These are phyloP conservation scores for Athene noctua DNA, from an alignment of 2,113 vertebrate species.

Conservation along the genomic window DNA sequence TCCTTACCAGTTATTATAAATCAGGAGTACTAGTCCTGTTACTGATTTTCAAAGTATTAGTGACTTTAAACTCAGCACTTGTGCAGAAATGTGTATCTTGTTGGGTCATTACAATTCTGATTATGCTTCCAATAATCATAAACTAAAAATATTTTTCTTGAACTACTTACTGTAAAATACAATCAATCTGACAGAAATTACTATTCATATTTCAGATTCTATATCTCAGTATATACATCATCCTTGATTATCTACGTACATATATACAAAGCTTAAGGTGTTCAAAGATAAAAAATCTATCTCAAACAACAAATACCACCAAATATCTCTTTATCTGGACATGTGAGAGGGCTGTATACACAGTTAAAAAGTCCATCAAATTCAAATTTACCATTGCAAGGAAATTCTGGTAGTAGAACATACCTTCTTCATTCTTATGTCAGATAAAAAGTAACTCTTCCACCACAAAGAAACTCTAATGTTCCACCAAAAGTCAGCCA, in stretches of 20 bases:
- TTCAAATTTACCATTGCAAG: neutral
- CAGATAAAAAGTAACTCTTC: neutral
- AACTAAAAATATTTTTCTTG: neutral
- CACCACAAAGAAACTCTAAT: neutral
- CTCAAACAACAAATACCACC: neutral
- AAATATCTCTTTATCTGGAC: neutral
- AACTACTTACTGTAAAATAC: neutral
- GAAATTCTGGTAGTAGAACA: neutral
- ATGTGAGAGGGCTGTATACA: rapidly evolving
- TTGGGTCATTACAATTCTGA: neutral
- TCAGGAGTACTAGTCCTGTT: neutral
- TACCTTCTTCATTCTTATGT: neutral
- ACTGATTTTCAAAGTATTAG: neutral
- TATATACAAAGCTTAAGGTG: neutral
- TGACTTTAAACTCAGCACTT: neutral
- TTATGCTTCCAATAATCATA: neutral
- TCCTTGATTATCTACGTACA: neutral
- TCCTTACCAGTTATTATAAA: neutral
- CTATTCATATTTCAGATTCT: neutral
- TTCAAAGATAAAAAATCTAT: neutral
- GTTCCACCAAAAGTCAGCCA: neutral
- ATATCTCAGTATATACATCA: neutral
- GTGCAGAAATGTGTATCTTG: neutral
- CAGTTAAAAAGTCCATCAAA: neutral
- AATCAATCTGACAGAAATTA: neutral